Conservation (phyloP, 1,140 invertebrate species). For the Apis mellifera region DNA sequence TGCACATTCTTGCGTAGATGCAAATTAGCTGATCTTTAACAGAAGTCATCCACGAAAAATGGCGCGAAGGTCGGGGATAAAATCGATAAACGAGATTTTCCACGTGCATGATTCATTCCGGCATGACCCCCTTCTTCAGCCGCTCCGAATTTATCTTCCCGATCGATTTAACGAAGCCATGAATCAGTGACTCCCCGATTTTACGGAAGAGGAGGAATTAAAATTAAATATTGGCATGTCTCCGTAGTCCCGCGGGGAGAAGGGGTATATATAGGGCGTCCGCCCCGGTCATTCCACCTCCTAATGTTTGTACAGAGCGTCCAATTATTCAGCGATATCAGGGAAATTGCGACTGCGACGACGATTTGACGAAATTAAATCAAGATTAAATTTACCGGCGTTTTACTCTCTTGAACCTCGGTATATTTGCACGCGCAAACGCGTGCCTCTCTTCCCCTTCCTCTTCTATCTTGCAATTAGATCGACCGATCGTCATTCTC, state of each 20-base stretch:
- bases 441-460: background rate
- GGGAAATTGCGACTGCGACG: background rate
- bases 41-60: too few species aligned
- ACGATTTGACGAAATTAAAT: conserved; percentile 8
- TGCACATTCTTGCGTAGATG: too few species aligned
- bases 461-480: too few species aligned
- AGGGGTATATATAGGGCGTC: background rate
- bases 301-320: conserved; percentile 8
- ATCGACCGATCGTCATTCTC: too few species aligned
- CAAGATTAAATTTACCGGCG: background rate
- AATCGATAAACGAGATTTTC: conserved; percentile 24
- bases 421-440: background rate
- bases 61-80: background rate
- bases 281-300: conserved; percentile 19
- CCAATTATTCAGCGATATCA: conserved; percentile 20
- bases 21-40: too few species aligned
- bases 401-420: background rate
- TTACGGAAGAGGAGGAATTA: conserved; percentile 7
- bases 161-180: conserved; percentile 14
- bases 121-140: background rate
- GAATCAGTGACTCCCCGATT: background rate
- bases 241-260: background rate
- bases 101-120: background rate
- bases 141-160: conserved; percentile 25
- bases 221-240: conserved; percentile 38